phyloP scores from a whole-genome alignment of 2,888 invertebrate genomes.

The Diadegma fenestrale region DNA sequence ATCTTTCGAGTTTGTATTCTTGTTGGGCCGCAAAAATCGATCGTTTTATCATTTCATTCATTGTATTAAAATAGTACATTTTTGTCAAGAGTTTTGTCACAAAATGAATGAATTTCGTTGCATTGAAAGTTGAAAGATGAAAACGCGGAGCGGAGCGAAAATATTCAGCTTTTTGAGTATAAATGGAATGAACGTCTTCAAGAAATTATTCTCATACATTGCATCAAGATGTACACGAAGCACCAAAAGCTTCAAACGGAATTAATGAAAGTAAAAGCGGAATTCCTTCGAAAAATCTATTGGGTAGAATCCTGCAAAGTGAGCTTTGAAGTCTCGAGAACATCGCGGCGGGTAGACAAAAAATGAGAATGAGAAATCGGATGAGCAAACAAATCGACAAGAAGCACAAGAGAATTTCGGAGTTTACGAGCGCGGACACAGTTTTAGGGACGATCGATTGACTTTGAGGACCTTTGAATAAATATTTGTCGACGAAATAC shows the following conservation, averaged over 20 bases:
- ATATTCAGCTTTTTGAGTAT: neutral
- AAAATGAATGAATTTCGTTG: no score
- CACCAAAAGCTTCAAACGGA: neutral
- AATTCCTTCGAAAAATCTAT: neutral
- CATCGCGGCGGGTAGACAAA: neutral
- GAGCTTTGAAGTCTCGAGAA: neutral
- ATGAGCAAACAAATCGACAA: neutral
- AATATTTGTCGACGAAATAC: constrained; percentile 36
- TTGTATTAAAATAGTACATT: no score
- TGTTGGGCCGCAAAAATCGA: no score
- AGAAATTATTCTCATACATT: neutral
- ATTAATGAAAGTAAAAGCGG: neutral
- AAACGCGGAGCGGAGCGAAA: neutral
- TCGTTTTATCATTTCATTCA: no score
- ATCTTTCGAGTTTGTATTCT: no score
- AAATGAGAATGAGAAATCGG: neutral
- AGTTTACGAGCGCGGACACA: no score
- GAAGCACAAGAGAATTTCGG: neutral
- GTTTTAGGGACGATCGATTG: neutral
- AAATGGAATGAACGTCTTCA: neutral
- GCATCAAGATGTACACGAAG: neutral
- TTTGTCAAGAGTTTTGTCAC: no score
- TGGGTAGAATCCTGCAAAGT: neutral
- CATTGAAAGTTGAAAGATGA: neutral
- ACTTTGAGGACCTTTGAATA: neutral